Evolutionary conservation across 2,888 invertebrate species (phyloP).

Genomic region (Drepanosiphum platanoidis): DNA sequence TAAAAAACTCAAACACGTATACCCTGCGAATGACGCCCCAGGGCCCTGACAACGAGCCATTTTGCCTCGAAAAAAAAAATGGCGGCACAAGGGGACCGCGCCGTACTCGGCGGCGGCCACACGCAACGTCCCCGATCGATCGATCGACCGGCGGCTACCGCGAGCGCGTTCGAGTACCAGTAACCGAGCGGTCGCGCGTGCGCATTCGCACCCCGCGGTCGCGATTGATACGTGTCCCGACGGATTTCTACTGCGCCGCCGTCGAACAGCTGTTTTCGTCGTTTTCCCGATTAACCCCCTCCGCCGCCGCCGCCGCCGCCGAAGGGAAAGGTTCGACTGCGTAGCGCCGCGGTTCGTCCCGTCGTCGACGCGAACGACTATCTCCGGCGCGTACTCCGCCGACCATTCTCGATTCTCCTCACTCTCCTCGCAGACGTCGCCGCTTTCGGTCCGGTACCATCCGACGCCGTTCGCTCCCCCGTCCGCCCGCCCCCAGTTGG

Average conservation of each 20-base stretch:
- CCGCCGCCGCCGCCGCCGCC: background rate
- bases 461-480: background rate
- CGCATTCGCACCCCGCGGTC: background rate
- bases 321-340: background rate
- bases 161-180: too few species aligned
- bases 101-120: too few species aligned
- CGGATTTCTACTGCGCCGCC: background rate
- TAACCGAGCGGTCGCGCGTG: too few species aligned
- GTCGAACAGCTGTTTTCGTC: background rate
- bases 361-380: background rate
- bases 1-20: too few species aligned
- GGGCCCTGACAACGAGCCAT: too few species aligned
- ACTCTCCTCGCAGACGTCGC: background rate
- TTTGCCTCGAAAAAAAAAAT: too few species aligned
- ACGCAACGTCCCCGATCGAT: too few species aligned
- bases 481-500: background rate
- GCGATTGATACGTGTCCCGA: background rate
- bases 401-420: background rate
- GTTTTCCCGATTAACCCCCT: background rate
- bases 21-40: too few species aligned
- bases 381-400: background rate
- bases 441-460: background rate
- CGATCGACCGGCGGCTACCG: too few species aligned
- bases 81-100: too few species aligned
- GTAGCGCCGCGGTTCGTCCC: background rate